Base-by-base conservation (phyloP, 2,113 vertebrate species). In the Ptilonorhynchus violaceus region DNA sequence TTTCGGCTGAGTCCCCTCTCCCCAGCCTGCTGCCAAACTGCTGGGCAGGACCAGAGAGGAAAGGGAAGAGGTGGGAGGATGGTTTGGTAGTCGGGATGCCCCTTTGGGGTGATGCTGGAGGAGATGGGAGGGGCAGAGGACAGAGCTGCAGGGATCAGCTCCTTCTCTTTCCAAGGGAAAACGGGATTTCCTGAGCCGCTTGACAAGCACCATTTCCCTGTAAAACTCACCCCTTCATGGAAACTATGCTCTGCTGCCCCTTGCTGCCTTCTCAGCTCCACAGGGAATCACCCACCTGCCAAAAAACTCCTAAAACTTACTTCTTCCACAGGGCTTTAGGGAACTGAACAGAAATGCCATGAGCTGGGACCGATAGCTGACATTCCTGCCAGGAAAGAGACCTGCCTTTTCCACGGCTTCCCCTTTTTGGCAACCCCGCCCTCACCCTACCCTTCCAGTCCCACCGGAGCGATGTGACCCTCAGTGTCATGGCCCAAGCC, bases 281-380 rank as follows among this genome's bases (percentile, higher is more conserved):
- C 25, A 15, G 44, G 49, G 31, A 44, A 41, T 21, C 24, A 4
- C 2, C 12, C n/a, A 10, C 11, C 58, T 41, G 28, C 68, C 53
- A 50, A 53, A 75, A 66, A 21, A 0, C 13, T 22, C 35, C 55
- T 10, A 2, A 4, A 82, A 16, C 21, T 18, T 11, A 0, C 28
- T 62, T 60, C 10, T 64, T 23, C 33, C 10, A 0, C 4, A 5
- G 0, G 0, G 10, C 35, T 63, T 41, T 14, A 3, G 6, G 24
- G 6, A 68, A 47, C 22, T 2, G 15, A 23, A 8, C 20, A 28
- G 13, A 39, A 77, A 37, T 4, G 30, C 33, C 8, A 5, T 4
- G 4, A 7, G 39, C 0, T 15, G 53, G 81, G 53, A 19, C 22
- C 0, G 0, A 22, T 9, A 16, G 62, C 31, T 0, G 0, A 16